These are phyloP conservation scores for Steinernema hermaphroditum DNA, from an alignment of 2,888 invertebrate genomes.

Conservation along the genomic window DNA sequence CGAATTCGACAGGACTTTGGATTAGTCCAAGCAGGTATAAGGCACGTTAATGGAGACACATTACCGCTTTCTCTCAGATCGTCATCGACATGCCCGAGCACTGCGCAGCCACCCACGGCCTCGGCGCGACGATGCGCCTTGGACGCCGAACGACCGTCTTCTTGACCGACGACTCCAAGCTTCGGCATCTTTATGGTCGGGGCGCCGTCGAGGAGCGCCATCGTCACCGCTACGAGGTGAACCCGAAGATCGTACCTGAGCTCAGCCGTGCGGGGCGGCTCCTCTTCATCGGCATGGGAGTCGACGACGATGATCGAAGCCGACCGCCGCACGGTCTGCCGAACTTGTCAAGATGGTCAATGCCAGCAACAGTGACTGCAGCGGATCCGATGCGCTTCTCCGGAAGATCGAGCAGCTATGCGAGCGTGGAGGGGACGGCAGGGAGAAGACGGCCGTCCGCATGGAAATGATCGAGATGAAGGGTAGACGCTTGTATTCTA, in stretches of 20 bases:
- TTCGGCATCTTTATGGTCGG: conserved; percentile 64
- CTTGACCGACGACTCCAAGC: conserved; percentile 69
- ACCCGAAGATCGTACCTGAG: conserved; percentile 80
- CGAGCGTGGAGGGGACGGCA: conserved; percentile 57
- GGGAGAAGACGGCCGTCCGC: conserved; percentile 71
- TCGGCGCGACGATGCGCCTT: conserved; percentile 96
- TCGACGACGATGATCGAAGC: conserved; percentile 62
- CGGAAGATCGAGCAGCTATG: conserved; percentile 59
- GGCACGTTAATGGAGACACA: neutral
- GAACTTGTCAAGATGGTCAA: conserved; percentile 52
- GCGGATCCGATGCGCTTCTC: conserved; percentile 41
- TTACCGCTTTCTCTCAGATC: conserved; percentile 68
- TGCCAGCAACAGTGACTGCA: neutral
- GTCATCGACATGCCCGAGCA: conserved; percentile 97
- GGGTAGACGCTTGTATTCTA: conserved; percentile 59
- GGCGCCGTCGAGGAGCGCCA: conserved; percentile 85
- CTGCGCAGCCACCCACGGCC: conserved; percentile 77
- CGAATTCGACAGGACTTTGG: conserved; percentile 75
- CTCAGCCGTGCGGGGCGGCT: conserved; percentile 83
- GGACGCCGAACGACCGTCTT: conserved; percentile 89
- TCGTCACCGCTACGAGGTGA: conserved; percentile 90
- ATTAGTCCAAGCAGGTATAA: conserved; percentile 48
- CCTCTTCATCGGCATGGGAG: conserved; percentile 76
- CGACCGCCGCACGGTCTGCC: conserved; percentile 45
- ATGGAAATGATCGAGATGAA: conserved; percentile 92